phyloP scores from a whole-genome alignment of 2,113 vertebrate genomes.

The Gymnobelideus leadbeateri region DNA sequence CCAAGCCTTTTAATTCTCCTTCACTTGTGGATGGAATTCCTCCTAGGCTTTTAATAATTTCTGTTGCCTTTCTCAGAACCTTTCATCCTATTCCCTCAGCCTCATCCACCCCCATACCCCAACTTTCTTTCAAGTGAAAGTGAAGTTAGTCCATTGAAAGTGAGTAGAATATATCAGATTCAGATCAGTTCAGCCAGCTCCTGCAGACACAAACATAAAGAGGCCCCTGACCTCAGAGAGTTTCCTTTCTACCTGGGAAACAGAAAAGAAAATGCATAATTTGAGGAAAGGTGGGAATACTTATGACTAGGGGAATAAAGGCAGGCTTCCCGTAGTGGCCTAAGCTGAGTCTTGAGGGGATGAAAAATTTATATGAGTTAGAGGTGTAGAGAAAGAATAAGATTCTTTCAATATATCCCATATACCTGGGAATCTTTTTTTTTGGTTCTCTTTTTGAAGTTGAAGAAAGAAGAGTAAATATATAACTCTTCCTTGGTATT shows the following conservation, averaged over 20 bases:
- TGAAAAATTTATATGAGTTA: background rate
- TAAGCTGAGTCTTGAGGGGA: background rate
- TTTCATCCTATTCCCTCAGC: background rate
- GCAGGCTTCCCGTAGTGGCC: background rate
- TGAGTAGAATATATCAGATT: background rate
- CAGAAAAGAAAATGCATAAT: background rate
- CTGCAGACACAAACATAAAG: background rate
- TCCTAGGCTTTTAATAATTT: background rate
- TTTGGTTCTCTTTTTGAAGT: background rate
- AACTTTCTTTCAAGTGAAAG: background rate
- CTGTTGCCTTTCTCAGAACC: background rate
- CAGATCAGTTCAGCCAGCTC: background rate
- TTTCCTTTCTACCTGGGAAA: background rate
- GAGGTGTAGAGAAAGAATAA: background rate
- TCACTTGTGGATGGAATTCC: background rate
- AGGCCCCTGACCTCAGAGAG: background rate
- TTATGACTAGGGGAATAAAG: background rate
- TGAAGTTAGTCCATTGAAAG: background rate
- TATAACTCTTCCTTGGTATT: background rate
- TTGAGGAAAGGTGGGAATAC: background rate
- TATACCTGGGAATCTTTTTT: background rate
- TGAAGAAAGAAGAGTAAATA: background rate
- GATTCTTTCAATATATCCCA: background rate
- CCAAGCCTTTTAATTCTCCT: too few relatives aligned
- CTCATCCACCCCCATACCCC: background rate